These are phyloP conservation scores for Murina feae DNA, from an alignment of 2,113 vertebrate species.

Conservation along the genomic window DNA sequence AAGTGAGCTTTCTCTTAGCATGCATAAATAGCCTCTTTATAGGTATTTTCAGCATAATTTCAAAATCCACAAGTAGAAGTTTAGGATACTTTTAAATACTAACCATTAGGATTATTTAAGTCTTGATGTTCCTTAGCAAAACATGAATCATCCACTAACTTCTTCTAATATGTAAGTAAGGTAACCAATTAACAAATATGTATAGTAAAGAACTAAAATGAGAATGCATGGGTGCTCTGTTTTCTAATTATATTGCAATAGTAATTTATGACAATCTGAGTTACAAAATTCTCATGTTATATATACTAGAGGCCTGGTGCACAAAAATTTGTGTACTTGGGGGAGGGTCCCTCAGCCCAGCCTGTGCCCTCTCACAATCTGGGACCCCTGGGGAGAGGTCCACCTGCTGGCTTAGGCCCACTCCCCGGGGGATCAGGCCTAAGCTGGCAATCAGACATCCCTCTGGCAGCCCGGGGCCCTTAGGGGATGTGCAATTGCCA, in stretches of 20 bases:
- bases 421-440: no score
- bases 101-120: neutral
- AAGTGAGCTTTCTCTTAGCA: neutral
- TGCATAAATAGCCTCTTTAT: neutral
- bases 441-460: no score
- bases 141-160: neutral
- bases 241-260: neutral
- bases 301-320: no score
- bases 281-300: neutral
- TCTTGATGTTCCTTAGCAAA: neutral
- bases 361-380: no score
- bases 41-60: neutral
- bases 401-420: no score
- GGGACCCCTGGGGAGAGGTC: no score
- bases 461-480: no score
- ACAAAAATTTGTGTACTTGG: no score
- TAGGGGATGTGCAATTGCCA: no score
- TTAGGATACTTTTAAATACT: neutral
- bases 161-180: neutral
- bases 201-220: neutral
- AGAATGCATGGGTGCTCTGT: neutral
- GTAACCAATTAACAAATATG: neutral
- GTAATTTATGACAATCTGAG: neutral
- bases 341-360: no score
- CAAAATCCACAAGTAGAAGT: neutral